These are phyloP conservation scores for Natator depressus DNA, from an alignment of 2,113 vertebrate species.

Conservation along the genomic window DNA sequence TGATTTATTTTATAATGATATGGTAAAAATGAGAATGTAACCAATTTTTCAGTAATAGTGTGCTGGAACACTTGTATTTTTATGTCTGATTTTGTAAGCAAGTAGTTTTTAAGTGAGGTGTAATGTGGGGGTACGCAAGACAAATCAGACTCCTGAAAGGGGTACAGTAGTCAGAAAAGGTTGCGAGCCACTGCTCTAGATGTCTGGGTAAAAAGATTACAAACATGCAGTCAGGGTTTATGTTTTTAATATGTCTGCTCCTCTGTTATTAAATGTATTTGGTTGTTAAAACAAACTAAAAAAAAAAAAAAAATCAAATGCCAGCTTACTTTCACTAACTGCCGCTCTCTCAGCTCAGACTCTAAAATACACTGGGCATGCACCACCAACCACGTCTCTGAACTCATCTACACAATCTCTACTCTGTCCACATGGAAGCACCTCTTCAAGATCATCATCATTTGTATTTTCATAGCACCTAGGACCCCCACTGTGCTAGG, in stretches of 20 bases:
- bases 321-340: neutral
- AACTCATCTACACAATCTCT: neutral
- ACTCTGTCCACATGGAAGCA: neutral
- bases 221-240: neutral
- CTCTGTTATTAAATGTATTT: neutral
- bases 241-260: accelerated
- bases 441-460: neutral
- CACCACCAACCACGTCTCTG: neutral
- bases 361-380: neutral
- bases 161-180: no score
- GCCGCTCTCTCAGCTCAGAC: neutral
- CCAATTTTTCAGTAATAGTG: no score
- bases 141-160: no score
- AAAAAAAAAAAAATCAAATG: neutral
- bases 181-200: no score
- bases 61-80: no score
- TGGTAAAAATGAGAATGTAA: no score
- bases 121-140: no score
- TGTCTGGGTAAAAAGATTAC: neutral
- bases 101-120: no score
- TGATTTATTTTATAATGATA: no score
- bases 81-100: no score
- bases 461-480: no score
- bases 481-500: no score
- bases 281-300: neutral